These are phyloP conservation scores for Periophthalmus magnuspinnatus DNA, from an alignment of 2,797 vertebrate genomes.

Conservation along the genomic window DNA sequence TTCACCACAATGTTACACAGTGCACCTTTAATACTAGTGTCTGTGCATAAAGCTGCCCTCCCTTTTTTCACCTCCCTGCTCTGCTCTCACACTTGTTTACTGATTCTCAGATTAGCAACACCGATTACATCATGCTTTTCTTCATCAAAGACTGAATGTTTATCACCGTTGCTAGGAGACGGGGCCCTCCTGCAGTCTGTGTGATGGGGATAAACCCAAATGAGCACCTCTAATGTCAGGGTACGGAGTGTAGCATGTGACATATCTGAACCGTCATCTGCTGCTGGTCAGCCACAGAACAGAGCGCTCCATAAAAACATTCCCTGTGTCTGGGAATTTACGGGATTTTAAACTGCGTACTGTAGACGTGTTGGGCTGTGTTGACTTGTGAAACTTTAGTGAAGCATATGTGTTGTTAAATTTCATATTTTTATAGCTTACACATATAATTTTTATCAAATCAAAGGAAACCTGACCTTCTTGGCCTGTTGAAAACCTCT, in stretches of 20 bases:
- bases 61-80: background rate
- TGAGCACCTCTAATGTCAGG: slow-evolving; percentile 14
- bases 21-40: slow-evolving; percentile 5
- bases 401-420: too few species aligned
- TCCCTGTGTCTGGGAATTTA: background rate
- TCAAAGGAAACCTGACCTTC: too few species aligned
- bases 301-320: slow-evolving; percentile 1
- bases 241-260: slow-evolving; percentile 11
- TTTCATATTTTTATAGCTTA: too few species aligned
- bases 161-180: slow-evolving; percentile 31
- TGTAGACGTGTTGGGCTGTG: too few species aligned
- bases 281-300: slow-evolving; percentile 14
- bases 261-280: slow-evolving; percentile 6
- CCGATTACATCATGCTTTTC: slow-evolving; percentile 32
- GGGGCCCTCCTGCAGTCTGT: background rate
- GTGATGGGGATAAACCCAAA: slow-evolving; percentile 5
- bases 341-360: background rate
- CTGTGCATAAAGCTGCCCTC: background rate
- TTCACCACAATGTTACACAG: too few species aligned
- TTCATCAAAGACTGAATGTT: slow-evolving; percentile 39
- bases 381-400: too few species aligned
- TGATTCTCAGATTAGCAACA: slow-evolving; percentile 18
- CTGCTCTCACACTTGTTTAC: slow-evolving; percentile 37
- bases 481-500: too few species aligned
- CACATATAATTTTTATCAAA: too few species aligned